Evolutionary conservation across 2,888 invertebrate genomes (phyloP), one percentile per base, ranked within the genome.

Genomic region (Nymphalis c-album): DNA sequence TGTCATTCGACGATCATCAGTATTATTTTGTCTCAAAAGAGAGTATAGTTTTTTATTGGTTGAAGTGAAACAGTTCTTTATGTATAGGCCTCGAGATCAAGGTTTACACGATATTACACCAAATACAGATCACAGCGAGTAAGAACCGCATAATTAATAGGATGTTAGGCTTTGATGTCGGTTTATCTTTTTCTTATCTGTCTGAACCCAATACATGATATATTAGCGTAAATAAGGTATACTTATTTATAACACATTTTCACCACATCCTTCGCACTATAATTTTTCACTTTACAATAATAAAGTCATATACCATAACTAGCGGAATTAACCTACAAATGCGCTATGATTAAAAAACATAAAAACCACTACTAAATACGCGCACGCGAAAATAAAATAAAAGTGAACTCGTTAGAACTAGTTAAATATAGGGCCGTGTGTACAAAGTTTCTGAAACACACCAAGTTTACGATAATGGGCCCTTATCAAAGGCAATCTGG

Each of bases 401-500:
- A 75, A 74, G 69, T 67, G 71, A 74, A 74, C 78, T 78, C 71
- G 77, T 85, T 84, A 79, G 76, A 81, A 82, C 82, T 76, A 78
- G 77, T 77, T 78, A 78, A 77, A 75, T 75, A 81, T 82, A 82
- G 78, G 82, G 77, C 72, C 75, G 81, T 84, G 82, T 87, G 87
- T 84, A 85, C 80, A 78, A 82, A 84, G 83, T 88, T 87, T 82
- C 76, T 71, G 75, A 78, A 85, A 84, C 81, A 84, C 83, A 85
- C 82, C 75, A 80, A 86, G 84, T 87, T 84, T 81, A 83, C 85
- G 82, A 81, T 89, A 88, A 88, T 86, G 82, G 85, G 80, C 80
- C 81, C 85, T 87, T 90, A 89, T 90, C 89, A 80, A 73, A 74
- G 74, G 78, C 79, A 82, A 89, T 88, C 88, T 82, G 77, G 74